Evolutionary conservation across 2,797 vertebrate genomes (phyloP).

Genomic region (Xiphorhynchus erythropygius): DNA sequence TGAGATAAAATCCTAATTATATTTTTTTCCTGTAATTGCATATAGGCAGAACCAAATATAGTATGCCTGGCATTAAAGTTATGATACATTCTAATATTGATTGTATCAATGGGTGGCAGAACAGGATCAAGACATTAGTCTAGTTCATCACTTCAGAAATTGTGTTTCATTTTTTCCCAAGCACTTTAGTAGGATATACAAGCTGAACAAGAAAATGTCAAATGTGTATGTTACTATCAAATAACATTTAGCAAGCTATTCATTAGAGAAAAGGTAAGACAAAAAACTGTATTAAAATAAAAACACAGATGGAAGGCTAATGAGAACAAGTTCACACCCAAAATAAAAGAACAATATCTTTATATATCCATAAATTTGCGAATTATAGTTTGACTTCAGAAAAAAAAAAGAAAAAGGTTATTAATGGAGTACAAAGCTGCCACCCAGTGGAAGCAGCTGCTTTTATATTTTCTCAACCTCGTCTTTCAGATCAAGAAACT

Average conservation of each 20-base stretch:
- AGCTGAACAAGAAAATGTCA: not conserved
- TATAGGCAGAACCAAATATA: not conserved
- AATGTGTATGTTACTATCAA: not conserved
- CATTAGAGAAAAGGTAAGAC: not conserved
- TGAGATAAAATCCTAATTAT: not conserved
- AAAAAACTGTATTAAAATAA: not conserved
- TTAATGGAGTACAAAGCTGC: not conserved
- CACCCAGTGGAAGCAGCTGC: not conserved
- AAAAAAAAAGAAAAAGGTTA: not conserved
- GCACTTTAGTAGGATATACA: not conserved
- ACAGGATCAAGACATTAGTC: not conserved
- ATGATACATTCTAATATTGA: not conserved
- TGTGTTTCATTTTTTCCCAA: fast-evolving
- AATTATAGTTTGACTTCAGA: not conserved
- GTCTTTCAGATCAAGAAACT: not conserved
- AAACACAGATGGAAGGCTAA: not conserved
- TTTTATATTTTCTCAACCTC: not conserved
- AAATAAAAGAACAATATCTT: not conserved
- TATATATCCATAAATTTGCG: not conserved
- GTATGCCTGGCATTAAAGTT: not conserved
- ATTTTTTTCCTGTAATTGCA: not conserved
- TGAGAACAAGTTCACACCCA: not conserved
- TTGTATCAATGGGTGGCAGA: not conserved
- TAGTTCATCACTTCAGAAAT: not conserved
- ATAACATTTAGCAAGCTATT: not conserved